phyloP scores from a whole-genome alignment of 1,140 invertebrate species.

The Copidosoma floridanum region DNA sequence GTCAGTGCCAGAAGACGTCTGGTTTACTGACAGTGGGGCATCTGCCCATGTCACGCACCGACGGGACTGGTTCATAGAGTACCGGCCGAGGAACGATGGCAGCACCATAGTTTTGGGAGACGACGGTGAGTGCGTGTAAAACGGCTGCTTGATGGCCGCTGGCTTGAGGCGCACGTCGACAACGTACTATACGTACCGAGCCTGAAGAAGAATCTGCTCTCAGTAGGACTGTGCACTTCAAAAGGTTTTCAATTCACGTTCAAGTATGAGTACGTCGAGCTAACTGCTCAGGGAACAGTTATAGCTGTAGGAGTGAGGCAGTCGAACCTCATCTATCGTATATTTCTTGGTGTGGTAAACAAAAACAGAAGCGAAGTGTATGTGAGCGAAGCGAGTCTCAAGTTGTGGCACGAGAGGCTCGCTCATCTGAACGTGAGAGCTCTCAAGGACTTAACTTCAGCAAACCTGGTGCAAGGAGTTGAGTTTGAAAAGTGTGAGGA shows the following conservation, averaged over 20 bases:
- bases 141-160: constrained; percentile 17
- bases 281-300: constrained; percentile 26
- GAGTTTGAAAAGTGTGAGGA: constrained; percentile 9
- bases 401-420: constrained; percentile 33
- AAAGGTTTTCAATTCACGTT: constrained; percentile 26
- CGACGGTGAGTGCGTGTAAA: constrained; percentile 20
- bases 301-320: constrained; percentile 27
- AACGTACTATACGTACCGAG: constrained; percentile 27
- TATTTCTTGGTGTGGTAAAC: constrained; percentile 37
- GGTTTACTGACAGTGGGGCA: constrained; percentile 30
- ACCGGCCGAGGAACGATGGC: constrained; percentile 15
- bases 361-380: constrained; percentile 31
- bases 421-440: constrained; percentile 29
- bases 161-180: constrained; percentile 7
- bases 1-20: constrained; percentile 20
- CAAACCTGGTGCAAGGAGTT: constrained; percentile 23
- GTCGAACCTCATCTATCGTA: constrained; percentile 22
- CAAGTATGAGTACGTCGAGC: constrained; percentile 17
- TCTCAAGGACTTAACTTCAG: constrained; percentile 27
- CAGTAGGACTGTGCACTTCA: constrained; percentile 21
- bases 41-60: constrained; percentile 27
- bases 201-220: constrained; percentile 30
- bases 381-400: constrained; percentile 22
- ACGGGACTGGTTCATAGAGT: constrained; percentile 28
- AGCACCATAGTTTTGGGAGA: constrained; percentile 25